Base-by-base conservation (phyloP, 2,113 vertebrate species). In the Leptodactylus fuscus region DNA sequence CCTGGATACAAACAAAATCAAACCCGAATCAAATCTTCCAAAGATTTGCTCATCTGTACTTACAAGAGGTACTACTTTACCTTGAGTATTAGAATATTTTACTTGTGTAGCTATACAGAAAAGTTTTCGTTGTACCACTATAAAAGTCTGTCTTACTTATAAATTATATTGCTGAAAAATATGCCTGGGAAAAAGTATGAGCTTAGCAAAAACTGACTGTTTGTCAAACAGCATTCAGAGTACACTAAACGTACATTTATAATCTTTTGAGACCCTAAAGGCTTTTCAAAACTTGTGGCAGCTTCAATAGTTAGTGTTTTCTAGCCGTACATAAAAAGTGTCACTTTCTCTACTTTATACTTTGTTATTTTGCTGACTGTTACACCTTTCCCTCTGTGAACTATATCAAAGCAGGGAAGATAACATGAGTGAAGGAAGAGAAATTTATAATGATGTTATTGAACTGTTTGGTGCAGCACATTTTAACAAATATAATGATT, bases 401-500 rank as follows among this genome's bases (percentile, higher is more conserved):
- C 62, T 71, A 80, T 81, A 86, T 86, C 84, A 86, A 86, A 86
- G 84, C 38, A 86, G 60, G 48, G 27, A 80, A 58, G 77, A 86
- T 80, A 86, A 86, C 84, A 86, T 60, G 73, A 80, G 77, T 38
- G 58, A 85, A 85, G 51, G 62, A 32, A 81, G 67, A 85, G 32
- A 79, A 58, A 60, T 48, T 13, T 86, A 81, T 86, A 86, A 86
- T 86, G 84, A 86, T 86, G 77, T 73, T 86, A 86, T 86, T 86
- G 84, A 86, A 86, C 77, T 86, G 76, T 58, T 86, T 78, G 84
- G 84, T 81, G 22, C 84, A 81, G 84, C 77, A 81, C 60, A 86
- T 81, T 85, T 86, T 81, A 81, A 60, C 77, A 86, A 86, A 86
- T 81, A 81, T 86, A 86, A 86, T 85, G 83, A 85, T 86, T 86